Base-by-base conservation (phyloP, 2,113 vertebrate species). In the Trichechus manatus region DNA sequence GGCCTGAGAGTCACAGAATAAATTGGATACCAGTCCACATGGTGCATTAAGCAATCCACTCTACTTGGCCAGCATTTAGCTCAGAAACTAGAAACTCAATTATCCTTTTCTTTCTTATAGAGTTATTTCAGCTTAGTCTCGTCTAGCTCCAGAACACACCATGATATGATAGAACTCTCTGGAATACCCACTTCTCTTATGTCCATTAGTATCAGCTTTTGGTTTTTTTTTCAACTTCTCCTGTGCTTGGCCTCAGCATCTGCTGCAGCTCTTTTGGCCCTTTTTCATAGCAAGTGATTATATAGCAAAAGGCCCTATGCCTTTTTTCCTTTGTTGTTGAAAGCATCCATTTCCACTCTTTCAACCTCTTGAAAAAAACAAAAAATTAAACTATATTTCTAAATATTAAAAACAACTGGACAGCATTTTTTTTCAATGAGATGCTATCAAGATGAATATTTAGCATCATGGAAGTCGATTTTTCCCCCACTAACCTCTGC, bases 121-220 rank as follows among this genome's bases (percentile, higher is more conserved):
- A 47, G 36, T 91, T 77, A 94, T 85, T 95, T 94, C 59, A 61
- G 44, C 88, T 95, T 87, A 85, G 27, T 25, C 10, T 7, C 56
- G 89, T 92, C 42, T 44, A 75, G 27, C 23, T 93, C 33, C 47
- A 93, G 68, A 91, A 70, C 8, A 83, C 10, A 56, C 33, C 1
- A 8, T 63, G n/a, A 86, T 78, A n/a, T 56, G 78, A 79, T 1
- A 96, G 47, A 93, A 90, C 44, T 95, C 82, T 96, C 77, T 72
- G 64, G 47, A 81, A 92, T 81, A 44, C n/a, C 66, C 23, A 78
- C 91, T 89, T 94, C 59, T 80, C 74, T 91, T 44, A 44, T 22
- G 5, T 6, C 44, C 64, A 68, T 94, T 91, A 85, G 22, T 33
- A 66, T 91, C 20, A 93, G 6, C 4, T 72, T 72, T 72, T 10